Evolutionary conservation across 1,140 invertebrate species (phyloP).

Genomic region (Cherax destructor): DNA sequence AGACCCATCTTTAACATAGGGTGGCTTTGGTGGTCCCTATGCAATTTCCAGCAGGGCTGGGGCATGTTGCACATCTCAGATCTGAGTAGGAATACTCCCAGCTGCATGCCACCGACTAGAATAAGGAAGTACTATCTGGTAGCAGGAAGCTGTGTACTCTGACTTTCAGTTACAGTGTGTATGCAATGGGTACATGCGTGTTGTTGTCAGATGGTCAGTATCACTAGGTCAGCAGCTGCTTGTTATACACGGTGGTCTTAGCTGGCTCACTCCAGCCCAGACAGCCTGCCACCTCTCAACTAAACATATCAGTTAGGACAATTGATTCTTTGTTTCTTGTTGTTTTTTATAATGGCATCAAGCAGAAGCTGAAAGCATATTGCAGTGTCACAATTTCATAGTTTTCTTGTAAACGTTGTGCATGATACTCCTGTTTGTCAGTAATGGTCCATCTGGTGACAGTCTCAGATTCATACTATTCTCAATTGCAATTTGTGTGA

Average conservation of each 20-base stretch:
- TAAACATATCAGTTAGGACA: constrained; percentile 69
- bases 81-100: constrained; percentile 29
- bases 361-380: constrained; percentile 56
- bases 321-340: constrained; percentile 65
- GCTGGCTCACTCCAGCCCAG: constrained; percentile 38
- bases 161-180: background rate
- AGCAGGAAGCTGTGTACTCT: constrained; percentile 9
- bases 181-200: constrained; percentile 16
- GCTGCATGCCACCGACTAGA: constrained; percentile 20
- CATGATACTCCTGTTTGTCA: constrained; percentile 43
- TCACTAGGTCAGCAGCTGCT: constrained; percentile 54
- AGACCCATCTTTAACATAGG: background rate
- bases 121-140: constrained; percentile 15
- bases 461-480: constrained; percentile 36
- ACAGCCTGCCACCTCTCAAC: constrained; percentile 57
- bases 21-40: constrained; percentile 5
- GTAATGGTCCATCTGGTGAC: constrained; percentile 52
- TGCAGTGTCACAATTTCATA: constrained; percentile 51
- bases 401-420: constrained; percentile 49
- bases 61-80: constrained; percentile 24
- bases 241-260: constrained; percentile 53
- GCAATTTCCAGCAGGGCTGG: background rate
- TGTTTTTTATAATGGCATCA: constrained; percentile 58
- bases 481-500: constrained; percentile 20
- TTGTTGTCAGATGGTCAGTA: constrained; percentile 49